phyloP scores from a whole-genome alignment of 2,888 invertebrate genomes.

The Plebejus melissa region DNA sequence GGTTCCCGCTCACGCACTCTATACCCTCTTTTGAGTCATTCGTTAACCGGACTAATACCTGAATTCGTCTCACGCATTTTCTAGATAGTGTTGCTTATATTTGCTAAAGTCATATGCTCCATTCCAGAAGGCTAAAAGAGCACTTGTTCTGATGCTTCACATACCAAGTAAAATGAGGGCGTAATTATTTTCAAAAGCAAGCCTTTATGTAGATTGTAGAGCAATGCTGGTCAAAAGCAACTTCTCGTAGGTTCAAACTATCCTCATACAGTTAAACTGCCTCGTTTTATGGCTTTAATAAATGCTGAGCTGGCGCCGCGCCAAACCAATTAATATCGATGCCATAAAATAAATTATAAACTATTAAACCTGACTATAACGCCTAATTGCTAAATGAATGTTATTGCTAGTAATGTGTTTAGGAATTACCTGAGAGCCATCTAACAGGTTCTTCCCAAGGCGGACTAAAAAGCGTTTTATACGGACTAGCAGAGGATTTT shows the following conservation, averaged over 20 bases:
- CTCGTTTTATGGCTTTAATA: slow-evolving; percentile 11
- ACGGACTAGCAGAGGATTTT: background rate
- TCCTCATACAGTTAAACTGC: background rate
- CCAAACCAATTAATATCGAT: slow-evolving; percentile 14
- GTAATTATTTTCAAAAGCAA: slow-evolving; percentile 6
- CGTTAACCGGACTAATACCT: no score
- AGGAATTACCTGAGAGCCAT: background rate
- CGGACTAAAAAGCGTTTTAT: background rate
- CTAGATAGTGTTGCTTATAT: background rate
- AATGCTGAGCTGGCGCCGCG: slow-evolving; percentile 9
- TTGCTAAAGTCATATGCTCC: background rate
- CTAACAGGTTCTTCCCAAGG: background rate
- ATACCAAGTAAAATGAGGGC: background rate
- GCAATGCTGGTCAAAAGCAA: background rate
- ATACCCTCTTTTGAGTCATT: no score
- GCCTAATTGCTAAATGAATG: slow-evolving; percentile 6
- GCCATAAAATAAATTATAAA: slow-evolving; percentile 6
- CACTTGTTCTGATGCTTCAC: background rate
- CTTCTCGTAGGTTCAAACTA: slow-evolving; percentile 4
- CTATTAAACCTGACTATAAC: background rate
- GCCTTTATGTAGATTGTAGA: background rate
- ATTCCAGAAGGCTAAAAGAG: background rate
- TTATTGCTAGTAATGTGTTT: background rate
- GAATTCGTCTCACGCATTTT: background rate
- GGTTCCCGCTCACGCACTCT: no score